These are phyloP conservation scores for Stichopus horrens DNA, from an alignment of 53 echinoderm and acorn worm genomes.

Conservation along the genomic window DNA sequence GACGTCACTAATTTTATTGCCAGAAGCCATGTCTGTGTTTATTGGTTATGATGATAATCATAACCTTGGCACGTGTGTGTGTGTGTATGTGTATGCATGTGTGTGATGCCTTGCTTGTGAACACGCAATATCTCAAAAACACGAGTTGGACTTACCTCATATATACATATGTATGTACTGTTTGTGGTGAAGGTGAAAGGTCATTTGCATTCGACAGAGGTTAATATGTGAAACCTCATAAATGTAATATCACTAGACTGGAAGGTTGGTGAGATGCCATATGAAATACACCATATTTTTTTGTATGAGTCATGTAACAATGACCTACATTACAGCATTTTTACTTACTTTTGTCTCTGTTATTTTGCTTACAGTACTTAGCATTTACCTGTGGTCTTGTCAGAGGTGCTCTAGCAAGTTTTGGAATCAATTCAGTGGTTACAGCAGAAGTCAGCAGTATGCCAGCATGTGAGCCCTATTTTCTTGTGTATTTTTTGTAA, in stretches of 20 bases:
- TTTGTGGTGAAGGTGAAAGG: too few species aligned
- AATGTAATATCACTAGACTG: background rate
- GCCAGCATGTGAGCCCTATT: constrained; percentile 84
- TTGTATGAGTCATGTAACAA: background rate
- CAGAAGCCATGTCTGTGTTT: too few species aligned
- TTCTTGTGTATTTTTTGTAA: too few species aligned
- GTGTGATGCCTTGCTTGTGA: background rate
- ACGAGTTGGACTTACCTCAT: too few species aligned
- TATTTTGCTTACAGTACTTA: constrained; percentile 72
- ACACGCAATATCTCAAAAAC: background rate
- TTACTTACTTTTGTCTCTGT: background rate
- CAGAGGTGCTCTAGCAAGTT: constrained; percentile 84
- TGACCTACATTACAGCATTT: background rate
- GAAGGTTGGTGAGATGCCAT: background rate
- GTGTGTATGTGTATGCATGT: constrained; percentile 3
- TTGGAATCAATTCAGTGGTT: constrained; percentile 93
- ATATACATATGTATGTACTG: too few species aligned
- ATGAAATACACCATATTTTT: background rate
- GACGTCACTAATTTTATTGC: too few species aligned
- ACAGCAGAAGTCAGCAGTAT: constrained; percentile 96
- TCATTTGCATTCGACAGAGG: too few species aligned
- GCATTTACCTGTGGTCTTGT: constrained; percentile 94
- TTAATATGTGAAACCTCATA: too few species aligned
- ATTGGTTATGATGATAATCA: too few species aligned
- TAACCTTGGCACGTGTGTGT: background rate